phyloP scores from a whole-genome alignment of 1,140 invertebrate genomes.

The Drosophila repletoides region DNA sequence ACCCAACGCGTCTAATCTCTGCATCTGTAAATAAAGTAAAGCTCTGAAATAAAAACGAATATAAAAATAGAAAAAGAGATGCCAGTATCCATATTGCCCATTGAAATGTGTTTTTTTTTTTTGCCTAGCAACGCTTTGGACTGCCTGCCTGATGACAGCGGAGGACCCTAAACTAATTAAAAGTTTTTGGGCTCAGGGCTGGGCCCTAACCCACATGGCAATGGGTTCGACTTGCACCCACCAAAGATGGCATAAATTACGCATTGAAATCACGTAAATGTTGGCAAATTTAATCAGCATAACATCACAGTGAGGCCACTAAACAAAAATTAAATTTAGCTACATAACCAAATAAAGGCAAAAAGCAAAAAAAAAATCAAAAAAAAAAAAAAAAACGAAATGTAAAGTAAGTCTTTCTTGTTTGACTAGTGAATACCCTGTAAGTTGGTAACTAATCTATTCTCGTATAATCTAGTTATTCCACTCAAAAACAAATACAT shows the following conservation, averaged over 20 bases:
- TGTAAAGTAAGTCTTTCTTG: background rate
- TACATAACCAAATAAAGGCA: slow-evolving; percentile 72
- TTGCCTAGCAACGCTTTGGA: background rate
- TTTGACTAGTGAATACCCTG: background rate
- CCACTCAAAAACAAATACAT: too few species aligned
- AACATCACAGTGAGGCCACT: slow-evolving; percentile 59
- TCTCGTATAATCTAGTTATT: too few species aligned
- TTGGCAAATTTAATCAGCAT: slow-evolving; percentile 71
- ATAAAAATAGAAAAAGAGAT: background rate
- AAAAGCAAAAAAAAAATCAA: background rate
- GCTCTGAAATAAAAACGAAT: background rate
- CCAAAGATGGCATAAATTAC: slow-evolving; percentile 62
- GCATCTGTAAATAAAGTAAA: slow-evolving; percentile 25
- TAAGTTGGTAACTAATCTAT: too few species aligned
- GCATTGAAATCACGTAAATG: slow-evolving; percentile 80
- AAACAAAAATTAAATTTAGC: slow-evolving; percentile 77
- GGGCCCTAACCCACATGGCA: slow-evolving; percentile 48
- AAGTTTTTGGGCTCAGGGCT: slow-evolving; percentile 44
- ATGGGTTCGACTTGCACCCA: background rate
- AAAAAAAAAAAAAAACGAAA: background rate
- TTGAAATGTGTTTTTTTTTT: slow-evolving; percentile 10
- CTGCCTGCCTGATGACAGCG: slow-evolving; percentile 12
- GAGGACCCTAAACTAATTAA: slow-evolving; percentile 75
- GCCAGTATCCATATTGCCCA: slow-evolving; percentile 5
- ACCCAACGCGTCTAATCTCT: slow-evolving; percentile 43